These are phyloP conservation scores for Piaya cayana DNA, from an alignment of 2,113 vertebrate genomes.

Conservation along the genomic window DNA sequence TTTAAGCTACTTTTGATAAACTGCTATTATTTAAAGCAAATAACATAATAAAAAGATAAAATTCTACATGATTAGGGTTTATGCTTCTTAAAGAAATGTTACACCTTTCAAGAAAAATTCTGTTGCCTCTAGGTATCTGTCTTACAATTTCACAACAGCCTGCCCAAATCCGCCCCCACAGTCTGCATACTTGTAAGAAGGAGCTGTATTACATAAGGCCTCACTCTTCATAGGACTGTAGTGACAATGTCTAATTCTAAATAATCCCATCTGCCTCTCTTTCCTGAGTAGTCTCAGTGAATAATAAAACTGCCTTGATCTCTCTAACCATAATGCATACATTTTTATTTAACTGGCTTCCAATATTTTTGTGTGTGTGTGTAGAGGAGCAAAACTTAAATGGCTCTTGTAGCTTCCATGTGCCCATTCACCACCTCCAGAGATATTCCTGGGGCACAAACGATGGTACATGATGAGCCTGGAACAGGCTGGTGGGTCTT, in stretches of 20 bases:
- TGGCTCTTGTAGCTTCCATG: not conserved
- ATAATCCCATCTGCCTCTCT: not conserved
- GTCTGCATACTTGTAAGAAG: not conserved
- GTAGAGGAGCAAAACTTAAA: not conserved
- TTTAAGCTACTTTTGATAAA: not conserved
- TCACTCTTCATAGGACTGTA: not conserved
- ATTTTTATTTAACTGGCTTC: not conserved
- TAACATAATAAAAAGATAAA: not conserved
- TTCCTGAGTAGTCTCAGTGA: not conserved
- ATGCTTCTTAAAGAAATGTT: not conserved
- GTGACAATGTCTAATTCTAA: not conserved
- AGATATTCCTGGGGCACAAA: not conserved
- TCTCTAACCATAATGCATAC: not conserved
- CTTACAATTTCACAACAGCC: not conserved
- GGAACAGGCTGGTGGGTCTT: no score
- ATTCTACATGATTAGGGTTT: not conserved
- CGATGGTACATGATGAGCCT: accelerated
- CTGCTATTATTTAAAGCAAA: not conserved
- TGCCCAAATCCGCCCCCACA: not conserved
- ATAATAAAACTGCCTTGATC: not conserved
- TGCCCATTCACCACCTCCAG: not conserved
- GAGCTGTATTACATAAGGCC: not conserved
- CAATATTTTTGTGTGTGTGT: not conserved
- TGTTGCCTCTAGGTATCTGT: not conserved
- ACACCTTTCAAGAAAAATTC: not conserved